phyloP scores from a whole-genome alignment of 30 jellyfish, hydroid and myxozoan genomes.

The Sanderia malayensis region DNA sequence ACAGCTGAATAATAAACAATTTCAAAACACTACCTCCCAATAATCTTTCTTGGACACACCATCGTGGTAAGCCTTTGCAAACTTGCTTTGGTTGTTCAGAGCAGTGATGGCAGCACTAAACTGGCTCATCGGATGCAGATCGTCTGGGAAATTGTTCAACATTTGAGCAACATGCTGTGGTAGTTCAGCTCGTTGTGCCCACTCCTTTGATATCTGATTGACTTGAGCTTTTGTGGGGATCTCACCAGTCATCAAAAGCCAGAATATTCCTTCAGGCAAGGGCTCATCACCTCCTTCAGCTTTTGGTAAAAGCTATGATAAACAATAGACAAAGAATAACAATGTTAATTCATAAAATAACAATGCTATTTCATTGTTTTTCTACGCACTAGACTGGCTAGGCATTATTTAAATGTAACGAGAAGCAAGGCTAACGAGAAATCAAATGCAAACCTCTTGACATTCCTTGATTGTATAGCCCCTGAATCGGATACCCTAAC shows the following conservation, averaged over 20 bases:
- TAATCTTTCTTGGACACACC: slow-evolving; percentile 84
- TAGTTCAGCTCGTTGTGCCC: slow-evolving; percentile 98
- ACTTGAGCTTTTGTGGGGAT: slow-evolving; percentile 97
- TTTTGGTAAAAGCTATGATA: slow-evolving; percentile 76
- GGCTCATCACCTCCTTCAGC: slow-evolving; percentile 97
- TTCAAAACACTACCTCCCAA: slow-evolving; percentile 95
- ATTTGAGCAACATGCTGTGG: slow-evolving; percentile 94
- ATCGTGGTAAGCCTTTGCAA: slow-evolving; percentile 91
- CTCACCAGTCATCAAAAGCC: slow-evolving; percentile 98
- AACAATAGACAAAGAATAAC: too few species aligned
- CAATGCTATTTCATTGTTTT: too few species aligned
- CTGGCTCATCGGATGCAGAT: slow-evolving; percentile 98
- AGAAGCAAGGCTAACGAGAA: too few species aligned
- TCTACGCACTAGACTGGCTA: too few species aligned
- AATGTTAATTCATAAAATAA: too few species aligned
- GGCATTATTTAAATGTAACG: too few species aligned
- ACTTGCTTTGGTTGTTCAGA: slow-evolving; percentile 90
- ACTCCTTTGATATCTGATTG: slow-evolving; percentile 83
- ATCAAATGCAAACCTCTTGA: slow-evolving; percentile 84
- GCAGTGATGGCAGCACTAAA: slow-evolving; percentile 95
- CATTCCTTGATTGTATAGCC: slow-evolving; percentile 97
- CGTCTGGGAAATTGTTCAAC: slow-evolving; percentile 96
- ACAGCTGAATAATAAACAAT: too few species aligned
- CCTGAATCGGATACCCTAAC: slow-evolving; percentile 91
- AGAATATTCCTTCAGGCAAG: slow-evolving; percentile 93